Percentiles rank a stretch among this genome's conserved stretches.
Evolutionary conservation across 1,140 invertebrate genomes (phyloP).

Genomic region (Cyclina sinensis): DNA sequence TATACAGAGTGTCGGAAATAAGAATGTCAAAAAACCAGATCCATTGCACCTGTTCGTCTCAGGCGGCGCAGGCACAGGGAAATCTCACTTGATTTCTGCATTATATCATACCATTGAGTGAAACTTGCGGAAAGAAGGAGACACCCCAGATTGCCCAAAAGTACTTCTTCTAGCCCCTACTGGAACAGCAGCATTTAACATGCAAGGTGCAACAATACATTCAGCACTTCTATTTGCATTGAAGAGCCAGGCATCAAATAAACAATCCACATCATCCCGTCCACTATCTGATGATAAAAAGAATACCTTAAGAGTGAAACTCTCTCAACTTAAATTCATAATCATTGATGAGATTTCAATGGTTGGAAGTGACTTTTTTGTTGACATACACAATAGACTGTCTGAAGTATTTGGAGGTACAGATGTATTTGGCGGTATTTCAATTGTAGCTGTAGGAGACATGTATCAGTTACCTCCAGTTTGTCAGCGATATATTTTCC

Average conservation of each 20-base stretch:
- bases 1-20: conserved; percentile 13
- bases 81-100: conserved; percentile 64
- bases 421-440: conserved; percentile 67
- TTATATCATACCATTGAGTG: conserved; percentile 47
- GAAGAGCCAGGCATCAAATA: conserved; percentile 18
- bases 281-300: background rate
- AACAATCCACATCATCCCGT: background rate
- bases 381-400: conserved; percentile 69
- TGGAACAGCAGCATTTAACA: conserved; percentile 68
- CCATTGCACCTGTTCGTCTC: conserved; percentile 70
- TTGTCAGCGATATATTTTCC: background rate
- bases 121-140: conserved; percentile 16
- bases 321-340: conserved; percentile 30
- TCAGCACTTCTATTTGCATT: conserved; percentile 2
- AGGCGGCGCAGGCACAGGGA: conserved; percentile 73
- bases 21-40: conserved; percentile 49
- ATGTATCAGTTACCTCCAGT: conserved; percentile 72
- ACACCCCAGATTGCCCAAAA: conserved; percentile 55
- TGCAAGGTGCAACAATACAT: conserved; percentile 65
- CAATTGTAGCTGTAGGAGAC: conserved; percentile 68
- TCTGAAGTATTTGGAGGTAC: conserved; percentile 23
- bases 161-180: conserved; percentile 62
- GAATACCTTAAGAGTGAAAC: conserved; percentile 16
- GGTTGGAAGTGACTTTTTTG: conserved; percentile 58
- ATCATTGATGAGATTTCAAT: conserved; percentile 74